Percentiles rank a stretch among this genome's conserved stretches.
Evolutionary conservation across 2,113 vertebrate species (phyloP).

Genomic region (Brachypteracias leptosomus): DNA sequence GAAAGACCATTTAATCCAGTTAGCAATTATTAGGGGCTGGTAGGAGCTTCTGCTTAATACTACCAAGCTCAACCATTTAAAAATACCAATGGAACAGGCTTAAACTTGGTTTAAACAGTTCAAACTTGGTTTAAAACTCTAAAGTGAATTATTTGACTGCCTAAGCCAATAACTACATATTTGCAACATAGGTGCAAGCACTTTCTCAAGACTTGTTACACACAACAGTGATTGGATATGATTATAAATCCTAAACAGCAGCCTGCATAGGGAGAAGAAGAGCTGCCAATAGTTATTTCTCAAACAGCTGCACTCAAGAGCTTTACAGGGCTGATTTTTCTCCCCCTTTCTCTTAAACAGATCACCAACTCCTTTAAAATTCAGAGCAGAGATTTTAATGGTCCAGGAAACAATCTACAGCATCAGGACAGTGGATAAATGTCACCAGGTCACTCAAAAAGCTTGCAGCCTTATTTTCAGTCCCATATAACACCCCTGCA

Average conservation of each 20-base stretch:
- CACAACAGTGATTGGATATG: not conserved
- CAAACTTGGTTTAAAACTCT: not conserved
- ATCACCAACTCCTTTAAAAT: not conserved
- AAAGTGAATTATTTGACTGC: not conserved
- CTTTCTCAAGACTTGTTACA: not conserved
- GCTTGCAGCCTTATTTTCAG: not conserved
- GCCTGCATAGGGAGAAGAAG: accelerated
- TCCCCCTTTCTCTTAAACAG: not conserved
- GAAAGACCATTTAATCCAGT: not conserved
- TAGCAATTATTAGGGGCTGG: not conserved
- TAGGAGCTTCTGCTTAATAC: not conserved
- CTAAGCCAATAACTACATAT: not conserved
- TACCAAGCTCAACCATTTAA: not conserved
- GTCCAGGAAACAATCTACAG: not conserved
- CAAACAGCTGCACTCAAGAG: not conserved
- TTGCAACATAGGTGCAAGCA: not conserved
- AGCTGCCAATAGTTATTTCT: not conserved
- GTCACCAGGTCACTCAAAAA: not conserved
- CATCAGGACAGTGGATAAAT: not conserved
- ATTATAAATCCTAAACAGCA: not conserved
- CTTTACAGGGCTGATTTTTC: not conserved
- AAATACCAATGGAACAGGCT: not conserved
- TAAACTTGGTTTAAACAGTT: too few relatives aligned
- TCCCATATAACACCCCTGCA: not conserved
- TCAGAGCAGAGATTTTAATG: not conserved